phyloP scores from a whole-genome alignment of 2,888 invertebrate species.

The Pharmacophagus antenor region DNA sequence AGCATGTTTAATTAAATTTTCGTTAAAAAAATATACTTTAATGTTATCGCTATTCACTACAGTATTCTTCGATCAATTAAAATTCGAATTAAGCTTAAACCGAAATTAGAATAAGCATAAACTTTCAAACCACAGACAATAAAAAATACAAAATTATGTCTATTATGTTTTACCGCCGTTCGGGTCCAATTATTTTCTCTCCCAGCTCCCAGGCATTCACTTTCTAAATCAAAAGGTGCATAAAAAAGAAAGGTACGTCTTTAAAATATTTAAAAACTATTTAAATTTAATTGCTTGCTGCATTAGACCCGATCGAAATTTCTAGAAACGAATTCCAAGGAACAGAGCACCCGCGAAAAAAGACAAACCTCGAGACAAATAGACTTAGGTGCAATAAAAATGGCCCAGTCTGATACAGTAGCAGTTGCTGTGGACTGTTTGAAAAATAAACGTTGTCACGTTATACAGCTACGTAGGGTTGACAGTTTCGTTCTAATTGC shows the following conservation, averaged over 20 bases:
- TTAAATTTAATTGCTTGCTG: not conserved
- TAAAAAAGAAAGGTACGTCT: not conserved
- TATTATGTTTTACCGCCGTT: too few species aligned
- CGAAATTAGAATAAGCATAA: too few species aligned
- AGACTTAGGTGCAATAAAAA: constrained; percentile 21
- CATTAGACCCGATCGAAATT: not conserved
- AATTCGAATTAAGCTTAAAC: too few species aligned
- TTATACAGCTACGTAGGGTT: constrained; percentile 4
- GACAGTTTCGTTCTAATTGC: not conserved
- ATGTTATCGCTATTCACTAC: too few species aligned
- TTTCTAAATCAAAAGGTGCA: too few species aligned
- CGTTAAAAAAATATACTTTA: too few species aligned
- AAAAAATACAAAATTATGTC: too few species aligned
- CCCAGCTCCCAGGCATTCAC: too few species aligned
- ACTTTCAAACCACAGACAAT: too few species aligned
- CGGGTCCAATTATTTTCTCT: too few species aligned
- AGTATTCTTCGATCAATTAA: too few species aligned
- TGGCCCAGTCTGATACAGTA: constrained; percentile 12
- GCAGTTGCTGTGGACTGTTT: constrained; percentile 11
- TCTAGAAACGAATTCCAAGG: not conserved
- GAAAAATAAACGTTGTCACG: constrained; percentile 19
- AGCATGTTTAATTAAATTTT: too few species aligned
- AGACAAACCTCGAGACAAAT: constrained; percentile 10
- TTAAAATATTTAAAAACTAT: not conserved
- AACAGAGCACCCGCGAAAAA: not conserved